A percentile compares a stretch with the other conserved stretches of the same genome.
These are phyloP conservation scores for Thunnus albacares DNA, from an alignment of 2,797 vertebrate species.

Conservation along the genomic window DNA sequence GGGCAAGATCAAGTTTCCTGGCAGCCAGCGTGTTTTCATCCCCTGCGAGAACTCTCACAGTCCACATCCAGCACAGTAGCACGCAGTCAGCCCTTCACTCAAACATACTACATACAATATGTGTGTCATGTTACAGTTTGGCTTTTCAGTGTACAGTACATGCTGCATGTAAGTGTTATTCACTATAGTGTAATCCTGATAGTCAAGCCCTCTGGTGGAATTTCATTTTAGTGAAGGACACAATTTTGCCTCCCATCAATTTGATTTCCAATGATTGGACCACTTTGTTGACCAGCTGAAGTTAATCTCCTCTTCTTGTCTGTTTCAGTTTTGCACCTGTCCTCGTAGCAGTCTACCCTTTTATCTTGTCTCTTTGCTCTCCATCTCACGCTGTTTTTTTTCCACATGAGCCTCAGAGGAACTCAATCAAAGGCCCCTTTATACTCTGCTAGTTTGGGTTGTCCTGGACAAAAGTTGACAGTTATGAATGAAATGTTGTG, in stretches of 20 bases:
- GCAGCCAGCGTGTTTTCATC: slow-evolving; percentile 24
- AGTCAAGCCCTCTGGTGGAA: neutral
- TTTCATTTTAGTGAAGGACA: no score
- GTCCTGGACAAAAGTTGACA: no score
- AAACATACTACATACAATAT: neutral
- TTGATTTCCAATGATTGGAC: neutral
- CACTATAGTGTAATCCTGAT: neutral
- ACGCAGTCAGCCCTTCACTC: neutral
- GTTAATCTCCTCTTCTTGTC: neutral
- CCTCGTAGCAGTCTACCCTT: neutral
- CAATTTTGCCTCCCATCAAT: neutral
- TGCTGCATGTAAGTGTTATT: neutral
- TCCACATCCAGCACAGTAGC: slow-evolving; percentile 53
- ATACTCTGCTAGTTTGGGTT: no score
- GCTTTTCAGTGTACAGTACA: neutral
- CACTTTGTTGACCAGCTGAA: neutral
- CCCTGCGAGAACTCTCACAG: slow-evolving; percentile 10
- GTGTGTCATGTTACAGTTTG: neutral
- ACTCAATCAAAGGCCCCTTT: no score
- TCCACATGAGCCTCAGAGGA: neutral
- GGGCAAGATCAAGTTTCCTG: slow-evolving; percentile 51
- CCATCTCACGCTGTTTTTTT: neutral
- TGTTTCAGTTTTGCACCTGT: slow-evolving; percentile 3
- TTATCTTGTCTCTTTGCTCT: neutral
- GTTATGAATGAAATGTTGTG: no score